Percentiles rank a stretch among this genome's conserved stretches.
Evolutionary conservation across 2,113 vertebrate genomes (phyloP).

Genomic region (Vulpes lagopus): DNA sequence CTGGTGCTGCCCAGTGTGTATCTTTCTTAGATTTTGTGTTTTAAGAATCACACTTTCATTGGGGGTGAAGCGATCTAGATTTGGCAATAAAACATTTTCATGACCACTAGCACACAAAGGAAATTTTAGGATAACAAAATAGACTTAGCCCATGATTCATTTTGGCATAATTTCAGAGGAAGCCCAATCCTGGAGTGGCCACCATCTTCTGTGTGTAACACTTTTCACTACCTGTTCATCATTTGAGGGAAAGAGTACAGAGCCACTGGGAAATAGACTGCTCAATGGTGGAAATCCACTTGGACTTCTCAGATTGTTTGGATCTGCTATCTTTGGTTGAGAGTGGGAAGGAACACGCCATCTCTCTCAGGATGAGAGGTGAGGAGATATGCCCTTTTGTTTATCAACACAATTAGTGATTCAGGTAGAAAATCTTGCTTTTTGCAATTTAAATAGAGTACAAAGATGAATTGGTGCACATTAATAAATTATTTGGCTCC

Average conservation of each 20-base stretch:
- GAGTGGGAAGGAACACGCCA: not conserved
- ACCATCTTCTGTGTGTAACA: not conserved
- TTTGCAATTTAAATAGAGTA: constrained; percentile 58
- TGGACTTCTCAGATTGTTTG: not conserved
- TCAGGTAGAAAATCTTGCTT: constrained; percentile 1
- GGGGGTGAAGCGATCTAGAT: not conserved
- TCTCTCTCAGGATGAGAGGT: not conserved
- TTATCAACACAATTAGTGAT: not conserved
- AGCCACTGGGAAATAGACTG: not conserved
- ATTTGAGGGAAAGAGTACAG: not conserved
- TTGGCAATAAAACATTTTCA: constrained; percentile 61
- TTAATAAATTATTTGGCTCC: constrained; percentile 51
- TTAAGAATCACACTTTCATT: constrained; percentile 56
- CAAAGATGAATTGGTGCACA: not conserved
- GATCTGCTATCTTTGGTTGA: not conserved
- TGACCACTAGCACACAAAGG: constrained; percentile 28
- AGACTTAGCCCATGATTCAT: constrained; percentile 7
- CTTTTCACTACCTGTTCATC: not conserved
- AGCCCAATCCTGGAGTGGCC: not conserved
- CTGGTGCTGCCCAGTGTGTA: not conserved
- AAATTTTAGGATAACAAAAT: constrained; percentile 58
- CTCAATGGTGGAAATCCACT: not conserved
- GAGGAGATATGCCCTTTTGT: not conserved
- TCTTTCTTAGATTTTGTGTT: constrained; percentile 62
- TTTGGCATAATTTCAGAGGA: constrained; percentile 52